These are phyloP conservation scores for Nymphalis polychloros DNA, from an alignment of 2,888 invertebrate genomes.

Conservation along the genomic window DNA sequence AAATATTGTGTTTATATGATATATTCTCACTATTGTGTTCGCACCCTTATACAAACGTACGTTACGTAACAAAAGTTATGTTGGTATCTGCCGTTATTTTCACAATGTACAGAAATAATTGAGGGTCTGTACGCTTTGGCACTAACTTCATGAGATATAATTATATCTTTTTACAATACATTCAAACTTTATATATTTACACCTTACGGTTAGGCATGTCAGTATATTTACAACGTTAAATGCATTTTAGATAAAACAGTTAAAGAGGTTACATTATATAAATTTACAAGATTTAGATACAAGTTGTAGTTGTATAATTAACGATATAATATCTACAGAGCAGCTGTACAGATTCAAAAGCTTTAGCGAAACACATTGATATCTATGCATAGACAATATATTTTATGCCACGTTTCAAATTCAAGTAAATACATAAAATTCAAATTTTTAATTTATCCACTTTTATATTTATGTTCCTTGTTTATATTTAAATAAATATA, in stretches of 20 bases:
- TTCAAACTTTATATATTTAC: constrained; percentile 74
- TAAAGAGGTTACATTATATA: constrained; percentile 55
- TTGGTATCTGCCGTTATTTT: constrained; percentile 33
- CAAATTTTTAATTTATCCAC: constrained; percentile 17
- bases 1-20: background rate
- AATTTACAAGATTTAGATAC: constrained; percentile 40
- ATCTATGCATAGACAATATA: constrained; percentile 27
- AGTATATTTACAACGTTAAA: constrained; percentile 64
- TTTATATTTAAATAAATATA: background rate
- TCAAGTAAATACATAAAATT: constrained; percentile 26
- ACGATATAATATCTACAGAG: constrained; percentile 38
- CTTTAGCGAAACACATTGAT: constrained; percentile 36
- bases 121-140: constrained; percentile 75
- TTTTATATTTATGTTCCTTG: background rate
- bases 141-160: constrained; percentile 75
- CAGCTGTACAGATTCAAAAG: constrained; percentile 38
- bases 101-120: constrained; percentile 58
- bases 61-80: constrained; percentile 18
- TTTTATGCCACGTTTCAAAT: constrained; percentile 30
- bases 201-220: constrained; percentile 57
- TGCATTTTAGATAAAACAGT: constrained; percentile 41
- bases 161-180: constrained; percentile 66
- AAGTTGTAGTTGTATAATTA: constrained; percentile 33
- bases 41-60: background rate
- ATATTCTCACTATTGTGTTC: background rate